Evolutionary conservation across 2,797 vertebrate genomes (phyloP), one percentile per base, ranked within the genome.

Genomic region (Otus scops): DNA sequence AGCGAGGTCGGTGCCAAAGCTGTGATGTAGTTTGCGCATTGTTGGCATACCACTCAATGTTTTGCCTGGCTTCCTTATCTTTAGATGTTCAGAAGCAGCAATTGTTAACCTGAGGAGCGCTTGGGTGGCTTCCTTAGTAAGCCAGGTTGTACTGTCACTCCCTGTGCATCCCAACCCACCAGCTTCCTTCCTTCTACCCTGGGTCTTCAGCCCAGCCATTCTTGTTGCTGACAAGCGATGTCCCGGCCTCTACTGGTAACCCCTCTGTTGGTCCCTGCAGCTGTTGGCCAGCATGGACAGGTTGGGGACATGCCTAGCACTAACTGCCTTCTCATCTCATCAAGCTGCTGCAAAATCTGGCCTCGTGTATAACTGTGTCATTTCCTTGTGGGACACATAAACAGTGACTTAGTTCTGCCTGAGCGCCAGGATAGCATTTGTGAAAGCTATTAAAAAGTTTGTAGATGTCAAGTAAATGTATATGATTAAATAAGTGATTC

Each of bases 401-500:
- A 57, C 14, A 24, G 17, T n/a, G 43, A 63, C 70, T 95, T 85
- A 91, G 59, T 88, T 71, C 85, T 95, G 56, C 92, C 74, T 80
- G 51, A 70, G 79, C 28, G 10, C 73, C 88, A 93, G 91, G 53
- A 9, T 73, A 91, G 61, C 89, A 63, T 95, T 97, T 97, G 84
- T 87, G 82, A 74, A 97, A 94, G 87, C 96, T 96, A 96, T 95
- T 97, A 95, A 97, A 97, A 97, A 97, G 89, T 97, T 95, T 92
- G 73, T 95, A 94, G 92, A 92, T 97, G 92, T 92, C 94, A 97
- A 91, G 60, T 93, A 96, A 96, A 97, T 95, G 92, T 98, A 97
- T 97, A 97, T 96, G 94, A 98, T 97, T 97, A 98, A 98, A 96
- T 98, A 97, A 98, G 93, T 97, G 89, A 97, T 98, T 98, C 97